Conservation (phyloP, 2,113 vertebrate genomes). For the Xenopus borealis region DNA sequence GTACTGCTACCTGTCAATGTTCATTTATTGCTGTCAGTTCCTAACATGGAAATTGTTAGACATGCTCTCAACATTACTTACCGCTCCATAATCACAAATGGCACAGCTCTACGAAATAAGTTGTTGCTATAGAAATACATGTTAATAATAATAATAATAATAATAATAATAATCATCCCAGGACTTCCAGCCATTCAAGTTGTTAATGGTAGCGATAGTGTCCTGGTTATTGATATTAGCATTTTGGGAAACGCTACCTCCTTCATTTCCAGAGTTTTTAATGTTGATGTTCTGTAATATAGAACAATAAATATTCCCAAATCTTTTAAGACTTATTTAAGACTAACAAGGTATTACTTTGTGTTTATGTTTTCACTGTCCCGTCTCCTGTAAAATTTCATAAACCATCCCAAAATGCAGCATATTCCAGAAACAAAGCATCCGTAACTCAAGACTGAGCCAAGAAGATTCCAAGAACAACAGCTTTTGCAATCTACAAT, state of each 20-base stretch:
- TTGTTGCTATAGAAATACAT: no score
- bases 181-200: slow-evolving; percentile 49
- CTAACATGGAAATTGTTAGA: no score
- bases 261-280: slow-evolving; percentile 32
- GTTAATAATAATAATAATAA: no score
- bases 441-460: slow-evolving; percentile 8
- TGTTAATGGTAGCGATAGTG: slow-evolving; percentile 44
- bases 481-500: slow-evolving; percentile 17
- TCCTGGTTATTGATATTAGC: slow-evolving; percentile 41
- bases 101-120: no score
- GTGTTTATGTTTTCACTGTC: no score
- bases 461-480: slow-evolving; percentile 24
- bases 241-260: slow-evolving; percentile 40
- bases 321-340: no score
- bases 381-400: neutral
- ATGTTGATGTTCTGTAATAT: slow-evolving; percentile 40
- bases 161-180: no score
- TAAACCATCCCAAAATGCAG: neutral
- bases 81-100: slow-evolving; percentile 52
- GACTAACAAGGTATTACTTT: no score
- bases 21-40: no score
- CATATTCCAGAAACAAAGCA: neutral
- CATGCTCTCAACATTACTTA: slow-evolving; percentile 30
- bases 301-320: neutral
- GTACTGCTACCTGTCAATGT: no score